Percentiles rank a stretch among this genome's conserved stretches.
These are phyloP conservation scores for Corythoichthys intestinalis DNA, from an alignment of 2,113 vertebrate genomes.

Conservation along the genomic window DNA sequence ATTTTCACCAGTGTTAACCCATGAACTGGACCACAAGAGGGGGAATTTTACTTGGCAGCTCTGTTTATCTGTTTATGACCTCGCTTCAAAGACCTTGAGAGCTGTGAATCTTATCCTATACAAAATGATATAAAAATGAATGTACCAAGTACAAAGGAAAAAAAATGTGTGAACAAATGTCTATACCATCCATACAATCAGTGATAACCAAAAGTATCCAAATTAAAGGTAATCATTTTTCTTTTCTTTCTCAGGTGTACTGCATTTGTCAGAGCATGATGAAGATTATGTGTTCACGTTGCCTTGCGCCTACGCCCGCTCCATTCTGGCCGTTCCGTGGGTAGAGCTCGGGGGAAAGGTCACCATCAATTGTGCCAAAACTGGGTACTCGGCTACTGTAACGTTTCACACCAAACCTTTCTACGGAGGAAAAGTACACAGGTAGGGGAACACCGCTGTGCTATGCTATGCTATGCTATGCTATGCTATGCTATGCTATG, in stretches of 20 bases:
- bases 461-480: neutral
- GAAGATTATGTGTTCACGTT: slow-evolving; percentile 94
- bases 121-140: too few relatives aligned
- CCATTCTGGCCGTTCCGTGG: slow-evolving; percentile 94
- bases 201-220: too few relatives aligned
- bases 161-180: too few relatives aligned
- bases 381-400: slow-evolving; percentile 85
- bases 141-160: too few relatives aligned
- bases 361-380: slow-evolving; percentile 85
- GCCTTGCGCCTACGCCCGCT: slow-evolving; percentile 92
- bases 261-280: slow-evolving; percentile 83
- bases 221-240: too few relatives aligned
- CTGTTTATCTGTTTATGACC: too few relatives aligned
- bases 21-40: too few relatives aligned
- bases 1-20: too few relatives aligned
- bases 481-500: neutral
- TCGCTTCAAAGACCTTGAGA: too few relatives aligned
- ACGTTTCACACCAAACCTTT: slow-evolving; percentile 97
- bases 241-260: slow-evolving; percentile 64
- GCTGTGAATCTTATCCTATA: too few relatives aligned
- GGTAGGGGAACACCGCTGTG: slow-evolving; percentile 50
- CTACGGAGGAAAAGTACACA: slow-evolving; percentile 94
- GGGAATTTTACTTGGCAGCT: too few relatives aligned
- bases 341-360: slow-evolving; percentile 95
- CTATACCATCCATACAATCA: too few relatives aligned